Percentiles rank a stretch among this genome's conserved stretches.
Conservation (phyloP, 1,140 invertebrate species). For the Euura saliciscinereae region DNA sequence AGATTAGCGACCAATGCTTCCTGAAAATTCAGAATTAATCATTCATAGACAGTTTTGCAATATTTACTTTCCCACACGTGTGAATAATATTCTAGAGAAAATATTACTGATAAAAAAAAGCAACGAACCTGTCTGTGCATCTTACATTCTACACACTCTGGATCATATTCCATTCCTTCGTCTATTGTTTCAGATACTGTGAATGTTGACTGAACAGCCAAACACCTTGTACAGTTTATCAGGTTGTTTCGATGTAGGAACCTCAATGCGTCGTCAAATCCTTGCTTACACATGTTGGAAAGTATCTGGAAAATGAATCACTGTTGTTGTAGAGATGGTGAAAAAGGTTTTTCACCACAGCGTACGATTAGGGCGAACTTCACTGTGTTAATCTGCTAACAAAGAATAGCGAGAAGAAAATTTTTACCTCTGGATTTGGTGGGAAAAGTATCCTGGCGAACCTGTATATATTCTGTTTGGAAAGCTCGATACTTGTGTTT, state of each 20-base stretch:
- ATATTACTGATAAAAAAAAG: neutral
- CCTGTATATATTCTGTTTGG: slow-evolving; percentile 90
- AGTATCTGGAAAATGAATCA: slow-evolving; percentile 59
- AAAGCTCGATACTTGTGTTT: slow-evolving; percentile 95
- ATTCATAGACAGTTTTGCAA: slow-evolving; percentile 21
- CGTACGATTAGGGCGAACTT: too few relatives aligned
- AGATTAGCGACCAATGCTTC: slow-evolving; percentile 85
- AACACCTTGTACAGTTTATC: slow-evolving; percentile 83
- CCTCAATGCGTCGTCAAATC: slow-evolving; percentile 93
- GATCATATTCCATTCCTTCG: slow-evolving; percentile 77
- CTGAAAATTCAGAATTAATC: slow-evolving; percentile 58
- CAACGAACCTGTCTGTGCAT: slow-evolving; percentile 75
- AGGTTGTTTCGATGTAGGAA: slow-evolving; percentile 93
- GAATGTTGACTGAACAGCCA: slow-evolving; percentile 83
- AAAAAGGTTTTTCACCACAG: too few relatives aligned
- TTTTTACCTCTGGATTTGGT: slow-evolving; percentile 83
- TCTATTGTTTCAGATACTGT: slow-evolving; percentile 74
- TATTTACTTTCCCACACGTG: slow-evolving; percentile 10
- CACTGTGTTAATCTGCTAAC: neutral
- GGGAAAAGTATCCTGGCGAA: slow-evolving; percentile 93
- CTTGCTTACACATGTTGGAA: slow-evolving; percentile 96
- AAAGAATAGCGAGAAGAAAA: slow-evolving; percentile 11
- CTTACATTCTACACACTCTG: slow-evolving; percentile 84
- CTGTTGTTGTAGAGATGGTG: neutral
- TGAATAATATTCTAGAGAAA: neutral